phyloP scores from a whole-genome alignment of 1,140 invertebrate species.

The Musca domestica region DNA sequence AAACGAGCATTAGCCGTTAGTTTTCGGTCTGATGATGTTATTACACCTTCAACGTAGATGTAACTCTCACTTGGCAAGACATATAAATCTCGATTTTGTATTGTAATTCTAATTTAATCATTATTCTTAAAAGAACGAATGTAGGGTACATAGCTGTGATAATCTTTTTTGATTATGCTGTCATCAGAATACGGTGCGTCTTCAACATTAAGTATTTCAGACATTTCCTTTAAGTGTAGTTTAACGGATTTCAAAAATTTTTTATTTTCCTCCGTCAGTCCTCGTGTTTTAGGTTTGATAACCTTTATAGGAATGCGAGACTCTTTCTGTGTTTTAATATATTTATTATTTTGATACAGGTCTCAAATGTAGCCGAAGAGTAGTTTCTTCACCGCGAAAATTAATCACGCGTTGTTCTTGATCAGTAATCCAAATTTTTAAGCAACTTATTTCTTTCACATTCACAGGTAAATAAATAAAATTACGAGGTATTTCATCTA shows the following conservation, averaged over 20 bases:
- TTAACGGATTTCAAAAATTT: neutral
- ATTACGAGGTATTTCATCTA: slow-evolving; percentile 36
- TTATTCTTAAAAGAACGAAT: slow-evolving; percentile 40
- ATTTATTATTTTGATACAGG: slow-evolving; percentile 1
- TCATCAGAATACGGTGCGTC: slow-evolving; percentile 13
- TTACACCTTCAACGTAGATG: slow-evolving; percentile 41
- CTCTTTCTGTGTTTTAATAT: no score
- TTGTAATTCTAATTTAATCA: slow-evolving; percentile 49
- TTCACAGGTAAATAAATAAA: slow-evolving; percentile 48
- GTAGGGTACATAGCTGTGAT: slow-evolving; percentile 47
- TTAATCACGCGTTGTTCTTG: slow-evolving; percentile 8
- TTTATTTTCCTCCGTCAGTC: neutral
- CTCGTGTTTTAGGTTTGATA: neutral
- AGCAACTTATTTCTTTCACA: neutral
- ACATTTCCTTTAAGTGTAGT: neutral
- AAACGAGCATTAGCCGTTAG: slow-evolving; percentile 28
- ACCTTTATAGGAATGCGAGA: neutral
- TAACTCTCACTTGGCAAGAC: slow-evolving; percentile 44
- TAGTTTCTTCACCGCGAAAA: neutral
- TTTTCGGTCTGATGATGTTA: slow-evolving; percentile 31
- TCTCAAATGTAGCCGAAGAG: neutral
- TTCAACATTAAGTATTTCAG: slow-evolving; percentile 5
- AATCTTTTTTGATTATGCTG: slow-evolving; percentile 42
- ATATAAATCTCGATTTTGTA: slow-evolving; percentile 50
- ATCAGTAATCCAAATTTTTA: slow-evolving; percentile 22